A percentile compares a stretch with the other conserved stretches of the same genome.
These are phyloP conservation scores for Bucco capensis DNA, from an alignment of 2,113 vertebrate genomes.

Conservation along the genomic window DNA sequence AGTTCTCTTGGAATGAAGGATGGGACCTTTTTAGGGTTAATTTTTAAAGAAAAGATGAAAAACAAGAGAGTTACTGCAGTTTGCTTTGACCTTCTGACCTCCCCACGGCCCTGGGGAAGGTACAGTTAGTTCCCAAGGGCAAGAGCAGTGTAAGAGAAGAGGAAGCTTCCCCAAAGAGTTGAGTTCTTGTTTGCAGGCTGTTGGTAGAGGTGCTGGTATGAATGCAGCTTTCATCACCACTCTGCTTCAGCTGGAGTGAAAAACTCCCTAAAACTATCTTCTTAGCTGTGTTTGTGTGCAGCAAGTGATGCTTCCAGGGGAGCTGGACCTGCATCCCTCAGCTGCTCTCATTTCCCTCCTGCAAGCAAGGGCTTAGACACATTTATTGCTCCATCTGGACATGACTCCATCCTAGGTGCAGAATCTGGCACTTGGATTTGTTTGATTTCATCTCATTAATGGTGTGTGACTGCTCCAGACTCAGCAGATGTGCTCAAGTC, in stretches of 20 bases:
- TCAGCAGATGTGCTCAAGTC: neutral
- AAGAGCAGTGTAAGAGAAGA: neutral
- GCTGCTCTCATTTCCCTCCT: neutral
- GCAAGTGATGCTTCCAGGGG: no score
- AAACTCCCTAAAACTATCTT: neutral
- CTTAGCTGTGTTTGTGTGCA: neutral
- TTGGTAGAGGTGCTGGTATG: neutral
- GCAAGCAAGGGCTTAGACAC: neutral
- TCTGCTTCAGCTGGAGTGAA: neutral
- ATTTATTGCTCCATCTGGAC: neutral
- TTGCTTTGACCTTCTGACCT: neutral
- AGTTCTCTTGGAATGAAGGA: neutral
- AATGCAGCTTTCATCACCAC: neutral
- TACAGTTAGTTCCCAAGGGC: neutral
- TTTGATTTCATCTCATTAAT: neutral
- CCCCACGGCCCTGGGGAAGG: neutral
- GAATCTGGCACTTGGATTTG: neutral
- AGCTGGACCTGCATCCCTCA: neutral
- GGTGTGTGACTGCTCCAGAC: rapidly evolving
- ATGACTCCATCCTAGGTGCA: neutral
- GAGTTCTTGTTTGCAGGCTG: neutral
- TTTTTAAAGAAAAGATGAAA: neutral
- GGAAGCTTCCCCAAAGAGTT: neutral
- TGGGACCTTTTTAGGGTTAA: neutral
- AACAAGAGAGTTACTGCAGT: neutral